phyloP scores from a whole-genome alignment of 64 coral and sea anemone genomes.

The Porites lutea region DNA sequence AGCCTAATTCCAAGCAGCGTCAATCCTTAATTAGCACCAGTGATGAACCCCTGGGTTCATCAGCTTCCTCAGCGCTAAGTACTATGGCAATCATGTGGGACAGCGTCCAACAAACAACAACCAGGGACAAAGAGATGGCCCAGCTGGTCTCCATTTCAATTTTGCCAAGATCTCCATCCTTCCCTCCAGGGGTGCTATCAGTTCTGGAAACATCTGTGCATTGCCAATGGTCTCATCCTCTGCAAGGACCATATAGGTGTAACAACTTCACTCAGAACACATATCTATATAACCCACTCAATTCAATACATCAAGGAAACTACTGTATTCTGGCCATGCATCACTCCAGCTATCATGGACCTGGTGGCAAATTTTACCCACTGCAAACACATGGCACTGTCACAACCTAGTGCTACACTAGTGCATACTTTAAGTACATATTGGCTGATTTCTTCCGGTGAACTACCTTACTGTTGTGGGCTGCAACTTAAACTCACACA shows the following conservation, averaged over 20 bases:
- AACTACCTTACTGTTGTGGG: conserved; percentile 24
- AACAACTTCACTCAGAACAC: not conserved
- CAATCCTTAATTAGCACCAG: no score
- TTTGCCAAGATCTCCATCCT: not conserved
- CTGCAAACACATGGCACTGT: conserved; percentile 13
- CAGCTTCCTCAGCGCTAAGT: conserved; percentile 1
- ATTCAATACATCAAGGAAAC: conserved; percentile 37
- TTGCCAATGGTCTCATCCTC: conserved; percentile 36
- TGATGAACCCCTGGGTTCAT: not conserved
- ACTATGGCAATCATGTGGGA: conserved; percentile 42
- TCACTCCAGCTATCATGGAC: conserved; percentile 41
- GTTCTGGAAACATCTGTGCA: conserved; percentile 12
- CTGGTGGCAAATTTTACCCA: not conserved
- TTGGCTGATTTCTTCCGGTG: conserved; percentile 21
- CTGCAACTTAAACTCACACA: conserved; percentile 27
- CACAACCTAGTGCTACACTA: conserved; percentile 2
- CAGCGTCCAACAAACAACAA: conserved; percentile 10
- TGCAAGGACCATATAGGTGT: conserved; percentile 46
- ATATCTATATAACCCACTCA: conserved; percentile 17
- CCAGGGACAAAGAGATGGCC: conserved; percentile 17
- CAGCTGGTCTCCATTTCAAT: not conserved
- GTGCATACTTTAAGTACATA: not conserved
- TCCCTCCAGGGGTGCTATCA: conserved; percentile 22
- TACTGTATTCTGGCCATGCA: conserved; percentile 34
- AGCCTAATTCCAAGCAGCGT: no score